Conservation (phyloP, 1,140 invertebrate species). For the Harpegnathos saltator region DNA sequence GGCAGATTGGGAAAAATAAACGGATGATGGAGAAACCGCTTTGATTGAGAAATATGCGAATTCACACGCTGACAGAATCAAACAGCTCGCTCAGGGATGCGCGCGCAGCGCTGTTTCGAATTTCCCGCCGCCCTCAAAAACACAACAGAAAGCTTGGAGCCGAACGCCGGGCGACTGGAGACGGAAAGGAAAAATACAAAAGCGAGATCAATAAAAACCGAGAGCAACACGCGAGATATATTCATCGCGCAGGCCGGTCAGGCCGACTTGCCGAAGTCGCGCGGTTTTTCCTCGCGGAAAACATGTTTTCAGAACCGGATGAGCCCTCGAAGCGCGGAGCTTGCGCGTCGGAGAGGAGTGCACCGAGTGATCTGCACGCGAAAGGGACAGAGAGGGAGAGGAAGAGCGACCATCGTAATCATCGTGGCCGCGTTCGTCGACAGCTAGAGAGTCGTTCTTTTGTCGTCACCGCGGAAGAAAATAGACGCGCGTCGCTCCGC, state of each 20-base stretch:
- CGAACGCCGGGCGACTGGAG: too few species aligned
- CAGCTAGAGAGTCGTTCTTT: slow-evolving; percentile 35
- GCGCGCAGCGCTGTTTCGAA: too few species aligned
- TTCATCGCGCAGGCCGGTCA: not conserved
- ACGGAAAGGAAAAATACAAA: not conserved
- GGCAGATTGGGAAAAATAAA: too few species aligned
- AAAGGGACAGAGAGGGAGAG: not conserved
- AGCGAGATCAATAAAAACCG: slow-evolving; percentile 20
- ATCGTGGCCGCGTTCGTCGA: not conserved
- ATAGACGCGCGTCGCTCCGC: slow-evolving; percentile 53
- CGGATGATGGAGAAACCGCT: too few species aligned
- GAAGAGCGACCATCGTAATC: slow-evolving; percentile 1
- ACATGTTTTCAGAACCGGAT: not conserved
- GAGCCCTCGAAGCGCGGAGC: not conserved
- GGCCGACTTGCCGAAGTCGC: not conserved
- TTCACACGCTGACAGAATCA: too few species aligned
- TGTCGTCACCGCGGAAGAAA: slow-evolving; percentile 46
- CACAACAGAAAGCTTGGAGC: too few species aligned
- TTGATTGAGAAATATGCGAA: too few species aligned
- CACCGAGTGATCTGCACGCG: not conserved
- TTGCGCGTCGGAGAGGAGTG: not conserved
- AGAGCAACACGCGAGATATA: not conserved
- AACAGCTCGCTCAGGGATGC: too few species aligned
- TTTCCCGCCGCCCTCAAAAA: not conserved
- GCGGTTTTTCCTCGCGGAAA: not conserved